Evolutionary conservation across 53 echinoderm and acorn worm genomes (phyloP), one percentile per base, ranked within the genome.

Genomic region (Patiria pectinifera): DNA sequence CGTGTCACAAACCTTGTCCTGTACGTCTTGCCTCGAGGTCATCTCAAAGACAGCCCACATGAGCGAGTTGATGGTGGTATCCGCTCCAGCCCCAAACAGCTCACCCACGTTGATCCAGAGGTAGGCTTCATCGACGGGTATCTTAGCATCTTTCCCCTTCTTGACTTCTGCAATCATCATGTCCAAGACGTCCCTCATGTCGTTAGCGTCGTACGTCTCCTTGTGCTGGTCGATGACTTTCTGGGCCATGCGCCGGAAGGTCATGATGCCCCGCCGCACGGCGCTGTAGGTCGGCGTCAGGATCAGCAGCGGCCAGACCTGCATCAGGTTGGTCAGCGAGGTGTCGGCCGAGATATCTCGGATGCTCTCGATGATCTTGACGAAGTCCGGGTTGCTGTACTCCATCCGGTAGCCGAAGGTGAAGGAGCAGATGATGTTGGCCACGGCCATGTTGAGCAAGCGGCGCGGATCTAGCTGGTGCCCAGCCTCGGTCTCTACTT

Each of bases 21-120:
- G 86, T 24, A 92, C 80, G 48, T 85, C 78, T 47, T 85, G 92
- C 22, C 78, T 77, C 63, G 45, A 59, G 23, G 86, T 85, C 92
- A 92, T 85, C 78, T 92, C 85, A 85, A 92, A 53, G 62, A 92
- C 78, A 14, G 86, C 78, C 92, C 92, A 92, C 86, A 74, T 92
- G 26, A 86, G 14, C 21, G 92, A 85, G 66, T 85, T 92, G 45
- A 86, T 86, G n/a, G 92, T 86, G 70, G 92, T 92, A 24, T 92
- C 92, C 44, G 92, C 86, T 13, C 92, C 92, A 25, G 92, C 92
- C 19, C 86, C 85, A 25, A 92, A 92, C 58, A 92, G 69, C 78
- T 92, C 92, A 5, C 86, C 85, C 9, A 92, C 69, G 13, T 78
- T 79, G 46, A 85, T 92, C 92, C 92, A 92, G 13, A 92, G 78